A percentile compares a stretch with the other conserved stretches of the same genome.
These are phyloP conservation scores for Drosophila orosa DNA, from an alignment of 1,140 invertebrate species.

Conservation along the genomic window DNA sequence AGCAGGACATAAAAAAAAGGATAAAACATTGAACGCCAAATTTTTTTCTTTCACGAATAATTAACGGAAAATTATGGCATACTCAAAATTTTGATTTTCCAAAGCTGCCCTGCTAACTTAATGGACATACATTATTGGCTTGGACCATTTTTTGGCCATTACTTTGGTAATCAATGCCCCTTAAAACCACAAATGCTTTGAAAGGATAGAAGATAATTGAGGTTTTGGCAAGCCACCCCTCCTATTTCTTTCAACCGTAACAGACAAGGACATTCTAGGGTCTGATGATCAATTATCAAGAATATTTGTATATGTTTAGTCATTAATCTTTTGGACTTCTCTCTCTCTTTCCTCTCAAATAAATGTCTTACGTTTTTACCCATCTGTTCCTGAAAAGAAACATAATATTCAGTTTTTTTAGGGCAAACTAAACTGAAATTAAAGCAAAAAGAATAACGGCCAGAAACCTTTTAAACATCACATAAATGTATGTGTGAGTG, in stretches of 20 bases:
- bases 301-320: conserved; percentile 16
- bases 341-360: background rate
- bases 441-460: background rate
- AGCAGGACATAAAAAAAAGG: too few relatives aligned
- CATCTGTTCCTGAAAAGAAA: conserved; percentile 8
- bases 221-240: background rate
- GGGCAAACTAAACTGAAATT: conserved; percentile 23
- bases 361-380: background rate
- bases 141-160: background rate
- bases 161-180: background rate
- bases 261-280: background rate
- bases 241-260: background rate
- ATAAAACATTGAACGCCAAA: too few relatives aligned
- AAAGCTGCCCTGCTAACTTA: too few relatives aligned
- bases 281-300: conserved; percentile 7
- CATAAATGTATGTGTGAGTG: background rate
- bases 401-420: conserved; percentile 22
- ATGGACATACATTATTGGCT: too few relatives aligned
- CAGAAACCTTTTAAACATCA: conserved; percentile 12
- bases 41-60: too few relatives aligned
- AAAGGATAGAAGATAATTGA: background rate
- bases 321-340: conserved; percentile 32
- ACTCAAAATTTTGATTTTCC: too few relatives aligned
- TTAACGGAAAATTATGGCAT: too few relatives aligned
- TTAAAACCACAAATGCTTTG: background rate